Evolutionary conservation across 2,113 vertebrate species (phyloP).

Genomic region (Anhinga anhinga): DNA sequence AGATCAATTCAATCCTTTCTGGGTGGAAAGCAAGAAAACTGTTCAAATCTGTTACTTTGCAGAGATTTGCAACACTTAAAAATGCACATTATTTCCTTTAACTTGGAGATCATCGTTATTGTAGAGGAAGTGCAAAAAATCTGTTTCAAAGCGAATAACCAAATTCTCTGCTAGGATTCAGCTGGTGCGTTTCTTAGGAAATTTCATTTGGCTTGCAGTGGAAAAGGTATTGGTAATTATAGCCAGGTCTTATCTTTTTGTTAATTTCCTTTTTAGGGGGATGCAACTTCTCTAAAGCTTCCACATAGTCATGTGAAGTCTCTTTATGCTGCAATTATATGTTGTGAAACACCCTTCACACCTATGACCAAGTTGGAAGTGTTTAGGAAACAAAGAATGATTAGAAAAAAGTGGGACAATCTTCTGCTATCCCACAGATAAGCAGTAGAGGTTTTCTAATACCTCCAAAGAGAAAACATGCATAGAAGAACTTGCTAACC

Average conservation of each 20-base stretch:
- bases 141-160: background rate
- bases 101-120: background rate
- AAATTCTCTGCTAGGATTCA: background rate
- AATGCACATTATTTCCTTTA: background rate
- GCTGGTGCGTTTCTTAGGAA: background rate
- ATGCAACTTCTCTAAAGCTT: background rate
- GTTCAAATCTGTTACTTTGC: background rate
- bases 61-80: background rate
- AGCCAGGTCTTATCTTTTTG: background rate
- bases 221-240: background rate
- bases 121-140: background rate
- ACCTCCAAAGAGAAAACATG: conserved; percentile 55
- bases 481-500: conserved; percentile 70
- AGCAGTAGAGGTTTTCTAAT: conserved; percentile 10
- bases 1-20: conserved; percentile 23
- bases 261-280: background rate
- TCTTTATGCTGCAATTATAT: background rate
- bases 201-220: background rate
- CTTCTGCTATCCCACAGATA: background rate
- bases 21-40: background rate
- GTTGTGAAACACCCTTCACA: background rate
- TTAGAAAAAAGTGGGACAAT: background rate
- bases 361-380: background rate
- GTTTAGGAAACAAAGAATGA: background rate
- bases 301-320: background rate